phyloP scores from a whole-genome alignment of 2,113 vertebrate genomes.

The Triplophysa dalaica region DNA sequence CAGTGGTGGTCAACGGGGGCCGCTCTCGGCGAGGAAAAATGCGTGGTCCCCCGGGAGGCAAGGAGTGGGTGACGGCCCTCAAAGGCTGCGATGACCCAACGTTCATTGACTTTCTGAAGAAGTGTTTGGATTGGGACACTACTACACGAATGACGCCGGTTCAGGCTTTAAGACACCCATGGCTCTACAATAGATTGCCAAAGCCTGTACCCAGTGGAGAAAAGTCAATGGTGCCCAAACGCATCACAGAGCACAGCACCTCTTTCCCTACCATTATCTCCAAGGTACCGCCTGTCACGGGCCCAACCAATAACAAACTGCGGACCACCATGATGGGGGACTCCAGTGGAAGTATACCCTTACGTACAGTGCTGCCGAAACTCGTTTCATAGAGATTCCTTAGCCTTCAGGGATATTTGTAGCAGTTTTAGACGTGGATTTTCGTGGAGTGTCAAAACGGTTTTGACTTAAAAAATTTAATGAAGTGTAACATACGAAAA shows the following conservation, averaged over 20 bases:
- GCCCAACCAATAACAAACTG: slow-evolving; percentile 83
- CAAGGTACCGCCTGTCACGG: slow-evolving; percentile 79
- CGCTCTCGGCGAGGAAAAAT: slow-evolving; percentile 90
- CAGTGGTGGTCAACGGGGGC: slow-evolving; percentile 82
- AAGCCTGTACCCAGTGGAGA: slow-evolving; percentile 77
- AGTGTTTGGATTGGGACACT: slow-evolving; percentile 96
- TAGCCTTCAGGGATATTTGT: slow-evolving; percentile 65
- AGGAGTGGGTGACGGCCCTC: slow-evolving; percentile 86
- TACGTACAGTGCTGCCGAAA: slow-evolving; percentile 93
- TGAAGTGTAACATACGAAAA: slow-evolving; percentile 45
- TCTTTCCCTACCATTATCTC: slow-evolving; percentile 86
- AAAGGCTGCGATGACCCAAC: slow-evolving; percentile 92
- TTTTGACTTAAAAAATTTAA: slow-evolving; percentile 59
- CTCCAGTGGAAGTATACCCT: slow-evolving; percentile 79
- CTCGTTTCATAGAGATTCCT: slow-evolving; percentile 84
- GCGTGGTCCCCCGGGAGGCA: slow-evolving; percentile 88
- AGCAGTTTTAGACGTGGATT: slow-evolving; percentile 64
- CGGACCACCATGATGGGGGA: slow-evolving; percentile 86
- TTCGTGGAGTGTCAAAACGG: slow-evolving; percentile 71
- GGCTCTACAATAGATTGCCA: slow-evolving; percentile 86
- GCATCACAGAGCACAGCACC: slow-evolving; percentile 79
- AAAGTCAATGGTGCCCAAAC: slow-evolving; percentile 76
- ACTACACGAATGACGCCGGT: slow-evolving; percentile 85
- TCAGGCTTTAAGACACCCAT: slow-evolving; percentile 91
- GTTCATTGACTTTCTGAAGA: slow-evolving; percentile 94